phyloP scores from a whole-genome alignment of 2,888 invertebrate species.

The Coelopa pilipes region DNA sequence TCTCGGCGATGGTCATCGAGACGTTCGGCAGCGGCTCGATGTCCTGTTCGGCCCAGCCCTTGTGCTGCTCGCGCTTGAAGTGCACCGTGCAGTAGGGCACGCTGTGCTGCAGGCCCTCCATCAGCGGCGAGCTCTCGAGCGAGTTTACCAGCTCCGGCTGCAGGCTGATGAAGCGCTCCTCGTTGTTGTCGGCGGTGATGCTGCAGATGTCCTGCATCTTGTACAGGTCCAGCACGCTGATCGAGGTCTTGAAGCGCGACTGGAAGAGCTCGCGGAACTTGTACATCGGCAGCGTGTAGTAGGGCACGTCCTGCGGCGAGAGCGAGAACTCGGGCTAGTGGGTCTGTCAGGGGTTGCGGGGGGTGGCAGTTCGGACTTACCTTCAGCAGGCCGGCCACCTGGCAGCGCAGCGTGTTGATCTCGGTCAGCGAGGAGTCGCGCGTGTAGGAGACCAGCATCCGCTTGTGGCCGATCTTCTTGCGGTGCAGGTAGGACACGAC shows the following conservation, averaged over 20 bases:
- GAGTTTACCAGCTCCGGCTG: conserved; percentile 73
- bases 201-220: conserved; percentile 81
- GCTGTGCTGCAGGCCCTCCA: conserved; percentile 67
- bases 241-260: conserved; percentile 79
- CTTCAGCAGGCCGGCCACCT: conserved; percentile 77
- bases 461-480: conserved; percentile 81
- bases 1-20: conserved; percentile 64
- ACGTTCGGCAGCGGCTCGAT: conserved; percentile 73
- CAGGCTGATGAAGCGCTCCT: conserved; percentile 79
- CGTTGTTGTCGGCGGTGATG: conserved; percentile 76
- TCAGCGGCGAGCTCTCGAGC: conserved; percentile 66
- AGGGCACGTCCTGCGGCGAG: conserved; percentile 74
- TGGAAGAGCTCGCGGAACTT: conserved; percentile 85
- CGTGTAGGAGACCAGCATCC: conserved; percentile 80
- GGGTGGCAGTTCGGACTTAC: too few relatives aligned
- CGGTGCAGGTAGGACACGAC: conserved; percentile 84
- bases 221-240: conserved; percentile 76
- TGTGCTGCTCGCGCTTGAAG: conserved; percentile 70
- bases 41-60: conserved; percentile 83
- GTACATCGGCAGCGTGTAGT: conserved; percentile 79
- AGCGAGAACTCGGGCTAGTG: too few relatives aligned
- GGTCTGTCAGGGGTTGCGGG: too few relatives aligned
- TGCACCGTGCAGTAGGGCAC: conserved; percentile 76
- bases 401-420: conserved; percentile 73
- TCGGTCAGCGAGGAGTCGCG: conserved; percentile 72